Percentiles rank a stretch among this genome's conserved stretches.
phyloP scores from a whole-genome alignment of 2,797 vertebrate genomes.

The Poeciliopsis gracilis region DNA sequence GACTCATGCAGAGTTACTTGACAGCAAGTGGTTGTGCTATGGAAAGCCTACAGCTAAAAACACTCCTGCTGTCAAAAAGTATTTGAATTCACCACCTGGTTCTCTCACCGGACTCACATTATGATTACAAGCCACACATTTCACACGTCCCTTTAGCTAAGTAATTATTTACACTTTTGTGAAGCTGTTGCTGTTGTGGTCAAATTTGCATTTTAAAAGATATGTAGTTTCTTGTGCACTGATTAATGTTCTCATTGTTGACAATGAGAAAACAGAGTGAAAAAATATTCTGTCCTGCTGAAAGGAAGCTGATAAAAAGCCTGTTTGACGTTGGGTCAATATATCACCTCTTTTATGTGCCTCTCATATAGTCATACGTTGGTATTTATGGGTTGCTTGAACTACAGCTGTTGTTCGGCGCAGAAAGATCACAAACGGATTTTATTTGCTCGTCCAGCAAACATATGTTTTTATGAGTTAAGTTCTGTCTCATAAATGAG shows the following conservation, averaged over 20 bases:
- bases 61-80: slow-evolving; percentile 42
- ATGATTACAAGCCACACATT: neutral
- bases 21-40: slow-evolving; percentile 11
- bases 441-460: neutral
- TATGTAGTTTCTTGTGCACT: neutral
- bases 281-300: slow-evolving; percentile 6
- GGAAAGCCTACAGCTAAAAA: slow-evolving; percentile 39
- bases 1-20: slow-evolving; percentile 7
- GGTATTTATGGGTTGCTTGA: slow-evolving; percentile 5
- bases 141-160: slow-evolving; percentile 11
- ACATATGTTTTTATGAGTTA: slow-evolving; percentile 5
- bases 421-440: neutral
- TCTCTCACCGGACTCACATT: slow-evolving; percentile 18
- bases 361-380: neutral
- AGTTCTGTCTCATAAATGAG: neutral
- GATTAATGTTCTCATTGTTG: neutral
- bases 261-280: neutral
- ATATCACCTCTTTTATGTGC: slow-evolving; percentile 3
- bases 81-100: slow-evolving; percentile 41
- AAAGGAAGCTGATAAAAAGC: neutral
- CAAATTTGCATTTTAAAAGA: neutral
- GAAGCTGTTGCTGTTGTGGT: slow-evolving; percentile 8
- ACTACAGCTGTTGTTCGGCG: slow-evolving; percentile 1
- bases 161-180: slow-evolving; percentile 10
- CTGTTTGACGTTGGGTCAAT: slow-evolving; percentile 11